phyloP scores from a whole-genome alignment of 2,113 vertebrate species.

The Misgurnus anguillicaudatus region DNA sequence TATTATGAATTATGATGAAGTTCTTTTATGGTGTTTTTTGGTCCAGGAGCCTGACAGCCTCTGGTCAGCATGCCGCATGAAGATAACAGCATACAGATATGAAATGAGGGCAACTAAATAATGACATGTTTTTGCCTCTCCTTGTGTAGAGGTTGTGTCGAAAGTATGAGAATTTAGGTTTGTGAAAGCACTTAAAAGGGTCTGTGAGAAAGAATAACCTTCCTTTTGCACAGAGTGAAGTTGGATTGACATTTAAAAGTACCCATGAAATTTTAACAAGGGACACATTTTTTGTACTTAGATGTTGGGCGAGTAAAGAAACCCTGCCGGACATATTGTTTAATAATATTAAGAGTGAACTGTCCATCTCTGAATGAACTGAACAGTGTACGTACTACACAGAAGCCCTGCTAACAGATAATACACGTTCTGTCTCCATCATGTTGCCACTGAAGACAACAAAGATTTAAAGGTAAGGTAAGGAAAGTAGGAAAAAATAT shows the following conservation, averaged over 20 bases:
- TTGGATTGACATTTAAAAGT: not conserved
- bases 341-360: constrained; percentile 27
- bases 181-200: not conserved
- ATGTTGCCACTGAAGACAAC: constrained; percentile 59
- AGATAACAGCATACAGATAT: too few relatives aligned
- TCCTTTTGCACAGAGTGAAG: not conserved
- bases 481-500: too few relatives aligned
- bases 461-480: constrained; percentile 3
- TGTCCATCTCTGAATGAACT: constrained; percentile 20
- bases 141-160: not conserved
- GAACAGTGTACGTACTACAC: constrained; percentile 52
- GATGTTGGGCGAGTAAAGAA: not conserved
- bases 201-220: not conserved
- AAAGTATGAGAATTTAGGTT: not conserved
- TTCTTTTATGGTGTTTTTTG: too few relatives aligned
- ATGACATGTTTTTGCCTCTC: not conserved
- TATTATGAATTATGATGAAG: too few relatives aligned
- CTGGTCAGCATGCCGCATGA: too few relatives aligned
- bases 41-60: too few relatives aligned
- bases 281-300: not conserved
- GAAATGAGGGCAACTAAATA: not conserved
- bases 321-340: not conserved
- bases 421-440: constrained; percentile 62
- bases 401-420: constrained; percentile 57
- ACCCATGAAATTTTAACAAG: not conserved